Evolutionary conservation across 2,113 vertebrate genomes (phyloP), one percentile per base, ranked within the genome.

Genomic region (Sinosuthora webbiana): DNA sequence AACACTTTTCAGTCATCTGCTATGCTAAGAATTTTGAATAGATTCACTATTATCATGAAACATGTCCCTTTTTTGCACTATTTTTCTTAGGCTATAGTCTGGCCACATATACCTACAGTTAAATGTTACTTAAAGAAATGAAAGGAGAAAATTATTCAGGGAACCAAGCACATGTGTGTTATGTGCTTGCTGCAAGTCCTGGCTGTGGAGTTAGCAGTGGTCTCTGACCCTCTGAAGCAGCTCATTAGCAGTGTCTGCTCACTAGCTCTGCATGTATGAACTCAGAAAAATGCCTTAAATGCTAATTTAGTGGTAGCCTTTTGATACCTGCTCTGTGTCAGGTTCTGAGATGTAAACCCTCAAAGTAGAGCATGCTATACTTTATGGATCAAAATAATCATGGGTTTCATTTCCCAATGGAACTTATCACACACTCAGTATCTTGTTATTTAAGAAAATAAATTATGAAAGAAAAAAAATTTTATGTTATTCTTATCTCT

Each of bases 251-350:
- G 24, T 20, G 11, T 45, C 49, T 74, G 10, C 31, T 77, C 50
- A 31, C 17, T 24, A 47, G 22, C 15, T 44, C 56, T 17, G 42
- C 0, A 0, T 0, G 60, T 7, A 20, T 9, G 13, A 16, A 49
- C 15, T 23, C 31, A 60, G 62, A 80, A 52, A 2, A 21, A 7
- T 22, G 3, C 33, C 21, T 71, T 35, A 50, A 8, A 2, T 67
- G 62, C 79, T 35, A 60, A 9, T 7, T 44, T 55, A 44, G 7
- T n/a, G 21, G 41, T 76, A 41, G 6, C 15, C 53, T 44, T 53
- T 31, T 62, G 37, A 57, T 37, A 77, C 2, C 3, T 60, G 17
- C 35, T 22, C 42, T 25, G 1, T 62, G 18, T 31, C 18, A 50
- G 21, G 5, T 75, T 80, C 52, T 92, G n/a, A 62, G 37, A 35